phyloP scores from a whole-genome alignment of 2,888 invertebrate species.

The Ceriagrion tenellum region DNA sequence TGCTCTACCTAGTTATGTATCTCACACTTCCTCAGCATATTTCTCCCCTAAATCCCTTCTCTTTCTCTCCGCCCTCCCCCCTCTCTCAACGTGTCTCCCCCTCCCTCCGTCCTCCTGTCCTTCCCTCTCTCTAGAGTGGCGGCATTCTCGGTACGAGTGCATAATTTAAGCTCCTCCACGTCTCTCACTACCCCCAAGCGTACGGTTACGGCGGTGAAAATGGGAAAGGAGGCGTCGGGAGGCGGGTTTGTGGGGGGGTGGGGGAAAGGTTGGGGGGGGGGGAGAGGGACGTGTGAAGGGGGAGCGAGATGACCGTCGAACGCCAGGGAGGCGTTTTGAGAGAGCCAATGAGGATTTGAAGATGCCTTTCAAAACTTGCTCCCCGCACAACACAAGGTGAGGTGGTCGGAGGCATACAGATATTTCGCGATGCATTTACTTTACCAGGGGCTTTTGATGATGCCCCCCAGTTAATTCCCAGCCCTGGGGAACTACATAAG shows the following conservation, averaged over 20 bases:
- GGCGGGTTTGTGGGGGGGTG: neutral
- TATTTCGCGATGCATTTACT: neutral
- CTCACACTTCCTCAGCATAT: neutral
- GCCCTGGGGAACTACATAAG: neutral
- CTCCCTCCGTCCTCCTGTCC: neutral
- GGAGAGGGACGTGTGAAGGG: neutral
- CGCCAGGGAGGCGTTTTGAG: neutral
- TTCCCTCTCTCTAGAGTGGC: neutral
- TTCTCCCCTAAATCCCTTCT: neutral
- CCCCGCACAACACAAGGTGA: neutral
- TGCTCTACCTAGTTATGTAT: no score
- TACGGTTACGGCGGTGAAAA: slow-evolving; percentile 39
- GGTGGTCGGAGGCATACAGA: neutral
- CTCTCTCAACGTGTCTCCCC: neutral
- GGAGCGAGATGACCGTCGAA: slow-evolving; percentile 29
- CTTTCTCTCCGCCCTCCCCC: neutral
- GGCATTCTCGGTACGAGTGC: slow-evolving; percentile 51
- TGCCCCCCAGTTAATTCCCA: neutral
- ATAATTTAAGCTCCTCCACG: slow-evolving; percentile 50
- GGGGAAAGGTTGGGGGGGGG: no score
- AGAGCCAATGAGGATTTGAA: neutral
- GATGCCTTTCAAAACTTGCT: neutral
- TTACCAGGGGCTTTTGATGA: neutral
- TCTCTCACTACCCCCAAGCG: neutral
- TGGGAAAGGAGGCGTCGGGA: neutral